Conservation (phyloP, 2,888 invertebrate species). For the Helleia helle region DNA sequence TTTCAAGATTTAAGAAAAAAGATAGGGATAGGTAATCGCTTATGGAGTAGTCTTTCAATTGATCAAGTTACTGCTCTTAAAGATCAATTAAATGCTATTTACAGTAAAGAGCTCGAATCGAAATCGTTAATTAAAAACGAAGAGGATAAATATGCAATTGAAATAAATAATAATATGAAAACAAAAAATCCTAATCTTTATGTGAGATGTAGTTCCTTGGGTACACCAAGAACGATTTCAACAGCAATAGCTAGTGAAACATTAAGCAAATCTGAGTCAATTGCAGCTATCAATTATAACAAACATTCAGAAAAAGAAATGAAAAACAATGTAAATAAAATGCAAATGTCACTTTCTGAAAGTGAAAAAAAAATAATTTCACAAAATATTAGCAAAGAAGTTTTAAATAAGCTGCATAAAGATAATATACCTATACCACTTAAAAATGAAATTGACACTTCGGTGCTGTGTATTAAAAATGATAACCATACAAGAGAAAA, state of each 20-base stretch:
- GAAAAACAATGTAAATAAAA: conserved; percentile 63
- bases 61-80: conserved; percentile 88
- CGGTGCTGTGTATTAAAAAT: conserved; percentile 5
- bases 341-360: conserved; percentile 74
- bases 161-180: conserved; percentile 61
- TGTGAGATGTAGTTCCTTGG: conserved; percentile 74
- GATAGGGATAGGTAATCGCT: conserved; percentile 80
- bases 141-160: conserved; percentile 74
- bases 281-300: conserved; percentile 66
- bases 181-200: conserved; percentile 55
- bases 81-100: conserved; percentile 86
- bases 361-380: conserved; percentile 82
- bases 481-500: conserved; percentile 6
- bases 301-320: conserved; percentile 55
- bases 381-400: conserved; percentile 81
- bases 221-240: conserved; percentile 50
- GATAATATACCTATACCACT: conserved; percentile 11
- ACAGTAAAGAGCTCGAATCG: conserved; percentile 75
- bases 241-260: conserved; percentile 34
- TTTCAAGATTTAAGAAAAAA: conserved; percentile 58
- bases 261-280: conserved; percentile 70
- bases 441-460: not conserved
- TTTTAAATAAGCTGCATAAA: conserved; percentile 73
- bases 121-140: conserved; percentile 40
- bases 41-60: conserved; percentile 88